Conservation (phyloP, 2,888 invertebrate species). For the Leptodirus hochenwartii region DNA sequence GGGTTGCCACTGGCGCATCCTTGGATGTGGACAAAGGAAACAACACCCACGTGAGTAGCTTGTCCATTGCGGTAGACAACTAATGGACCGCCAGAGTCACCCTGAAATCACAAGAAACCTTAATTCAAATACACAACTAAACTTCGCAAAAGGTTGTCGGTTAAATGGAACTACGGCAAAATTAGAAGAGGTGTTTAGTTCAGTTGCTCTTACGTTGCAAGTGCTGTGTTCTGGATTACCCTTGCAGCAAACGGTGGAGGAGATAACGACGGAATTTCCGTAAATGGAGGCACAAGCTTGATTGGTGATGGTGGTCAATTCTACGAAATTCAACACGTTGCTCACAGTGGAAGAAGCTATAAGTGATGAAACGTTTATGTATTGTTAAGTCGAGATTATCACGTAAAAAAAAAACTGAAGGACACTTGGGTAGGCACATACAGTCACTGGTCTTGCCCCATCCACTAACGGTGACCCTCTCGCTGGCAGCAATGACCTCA, state of each 20-base stretch:
- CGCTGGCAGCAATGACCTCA: slow-evolving; percentile 4
- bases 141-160: too few species aligned
- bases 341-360: slow-evolving; percentile 8
- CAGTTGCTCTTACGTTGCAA: slow-evolving; percentile 21
- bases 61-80: slow-evolving; percentile 11
- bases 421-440: slow-evolving; percentile 10
- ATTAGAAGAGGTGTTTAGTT: too few species aligned
- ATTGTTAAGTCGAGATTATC: too few species aligned
- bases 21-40: slow-evolving; percentile 16
- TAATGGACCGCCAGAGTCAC: slow-evolving; percentile 21
- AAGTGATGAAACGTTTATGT: slow-evolving; percentile 5
- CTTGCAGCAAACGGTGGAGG: slow-evolving; percentile 16
- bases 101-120: too few species aligned
- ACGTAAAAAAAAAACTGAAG: too few species aligned
- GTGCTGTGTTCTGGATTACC: slow-evolving; percentile 16
- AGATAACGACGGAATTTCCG: slow-evolving; percentile 12
- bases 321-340: slow-evolving; percentile 14
- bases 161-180: too few species aligned
- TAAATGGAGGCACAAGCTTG: slow-evolving; percentile 14
- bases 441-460: slow-evolving; percentile 16
- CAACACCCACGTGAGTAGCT: slow-evolving; percentile 16
- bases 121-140: too few species aligned
- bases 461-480: slow-evolving; percentile 14
- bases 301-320: slow-evolving; percentile 16
- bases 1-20: slow-evolving; percentile 19